Evolutionary conservation across 2,797 vertebrate genomes (phyloP).

Genomic region (Enteromius treurensis): DNA sequence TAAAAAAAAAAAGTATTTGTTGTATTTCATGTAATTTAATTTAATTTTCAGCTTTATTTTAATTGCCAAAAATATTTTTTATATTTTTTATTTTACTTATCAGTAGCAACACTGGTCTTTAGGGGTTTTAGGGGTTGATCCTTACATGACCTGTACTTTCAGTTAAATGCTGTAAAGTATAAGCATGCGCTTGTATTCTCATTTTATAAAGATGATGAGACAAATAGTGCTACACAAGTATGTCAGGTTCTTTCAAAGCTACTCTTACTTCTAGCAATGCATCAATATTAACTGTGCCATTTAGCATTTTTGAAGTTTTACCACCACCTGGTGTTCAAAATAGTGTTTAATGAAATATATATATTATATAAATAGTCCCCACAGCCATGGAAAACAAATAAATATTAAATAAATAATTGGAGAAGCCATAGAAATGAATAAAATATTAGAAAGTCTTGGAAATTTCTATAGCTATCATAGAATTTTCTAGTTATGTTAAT

Average conservation of each 20-base stretch:
- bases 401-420: neutral
- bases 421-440: neutral
- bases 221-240: neutral
- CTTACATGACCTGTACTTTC: neutral
- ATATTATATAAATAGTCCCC: neutral
- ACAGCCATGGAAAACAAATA: neutral
- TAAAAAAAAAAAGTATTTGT: neutral
- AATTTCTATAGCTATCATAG: neutral
- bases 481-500: neutral
- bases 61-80: neutral
- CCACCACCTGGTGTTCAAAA: slow-evolving; percentile 42
- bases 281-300: neutral
- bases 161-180: slow-evolving; percentile 4
- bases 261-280: neutral
- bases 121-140: neutral
- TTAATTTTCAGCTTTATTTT: neutral
- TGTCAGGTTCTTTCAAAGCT: neutral
- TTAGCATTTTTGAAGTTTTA: slow-evolving; percentile 6
- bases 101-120: neutral
- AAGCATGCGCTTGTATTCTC: neutral
- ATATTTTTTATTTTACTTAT: neutral
- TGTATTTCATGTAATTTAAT: neutral
- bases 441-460: neutral
- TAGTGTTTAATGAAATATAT: neutral
- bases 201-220: neutral